Percentiles rank a stretch among this genome's conserved stretches.
These are phyloP conservation scores for Odontamblyopus lacepedii DNA, from an alignment of 2,797 vertebrate genomes.

Conservation along the genomic window DNA sequence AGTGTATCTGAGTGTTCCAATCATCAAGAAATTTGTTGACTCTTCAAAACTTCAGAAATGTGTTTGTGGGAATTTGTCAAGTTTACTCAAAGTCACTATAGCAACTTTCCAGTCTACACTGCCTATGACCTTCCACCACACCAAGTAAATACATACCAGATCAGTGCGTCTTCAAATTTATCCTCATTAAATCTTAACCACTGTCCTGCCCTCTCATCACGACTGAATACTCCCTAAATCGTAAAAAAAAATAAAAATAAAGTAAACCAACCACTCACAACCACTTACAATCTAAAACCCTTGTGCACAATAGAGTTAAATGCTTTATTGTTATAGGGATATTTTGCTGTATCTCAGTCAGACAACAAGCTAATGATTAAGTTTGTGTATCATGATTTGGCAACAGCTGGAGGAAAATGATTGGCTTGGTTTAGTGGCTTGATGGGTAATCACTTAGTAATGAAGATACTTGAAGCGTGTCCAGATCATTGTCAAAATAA, in stretches of 20 bases:
- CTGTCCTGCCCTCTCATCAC: constrained; percentile 58
- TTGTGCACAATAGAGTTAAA: neutral
- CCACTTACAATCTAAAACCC: neutral
- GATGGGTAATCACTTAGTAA: neutral
- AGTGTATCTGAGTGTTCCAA: neutral
- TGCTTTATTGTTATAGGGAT: neutral
- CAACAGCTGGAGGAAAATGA: constrained; percentile 15
- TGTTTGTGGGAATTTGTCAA: constrained; percentile 9
- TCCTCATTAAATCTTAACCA: constrained; percentile 65
- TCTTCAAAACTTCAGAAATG: constrained; percentile 11
- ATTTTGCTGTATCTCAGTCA: constrained; percentile 7
- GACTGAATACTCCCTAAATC: constrained; percentile 26
- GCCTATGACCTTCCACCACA: constrained; percentile 60
- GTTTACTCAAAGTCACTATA: constrained; percentile 27
- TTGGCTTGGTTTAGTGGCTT: constrained; percentile 1
- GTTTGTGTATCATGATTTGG: constrained; percentile 12
- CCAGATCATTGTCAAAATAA: neutral
- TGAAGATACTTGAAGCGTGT: neutral
- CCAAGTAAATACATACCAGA: constrained; percentile 57
- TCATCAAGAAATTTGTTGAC: constrained; percentile 27
- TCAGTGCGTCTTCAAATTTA: constrained; percentile 58
- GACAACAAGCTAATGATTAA: neutral
- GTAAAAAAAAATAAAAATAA: neutral
- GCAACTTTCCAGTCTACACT: constrained; percentile 36
- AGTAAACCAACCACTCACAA: constrained; percentile 10